Percentiles rank a stretch among this genome's conserved stretches.
phyloP scores from a whole-genome alignment of 2,888 invertebrate species.

The Mesoligia furuncula region DNA sequence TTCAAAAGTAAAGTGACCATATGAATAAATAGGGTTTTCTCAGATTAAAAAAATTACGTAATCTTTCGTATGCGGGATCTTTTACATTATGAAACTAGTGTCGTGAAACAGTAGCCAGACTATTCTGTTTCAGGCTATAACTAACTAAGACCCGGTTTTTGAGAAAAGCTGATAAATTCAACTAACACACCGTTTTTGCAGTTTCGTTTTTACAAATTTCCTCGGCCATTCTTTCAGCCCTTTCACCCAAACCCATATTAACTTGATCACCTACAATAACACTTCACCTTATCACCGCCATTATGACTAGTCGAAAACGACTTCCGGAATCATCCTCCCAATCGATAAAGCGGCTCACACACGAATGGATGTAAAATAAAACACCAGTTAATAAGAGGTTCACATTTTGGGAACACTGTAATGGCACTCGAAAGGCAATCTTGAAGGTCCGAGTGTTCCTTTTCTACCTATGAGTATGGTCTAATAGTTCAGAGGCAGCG shows the following conservation, averaged over 20 bases:
- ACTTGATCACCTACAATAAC: slow-evolving; percentile 20
- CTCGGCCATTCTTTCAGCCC: not conserved
- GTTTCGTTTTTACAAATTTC: not conserved
- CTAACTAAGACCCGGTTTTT: not conserved
- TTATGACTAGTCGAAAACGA: slow-evolving; percentile 28
- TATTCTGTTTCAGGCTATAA: not conserved
- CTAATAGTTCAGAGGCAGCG: slow-evolving; percentile 59
- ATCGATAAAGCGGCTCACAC: slow-evolving; percentile 46
- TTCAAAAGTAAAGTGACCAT: not conserved
- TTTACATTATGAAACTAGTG: not conserved
- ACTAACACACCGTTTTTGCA: too few relatives aligned
- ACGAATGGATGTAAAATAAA: slow-evolving; percentile 63
- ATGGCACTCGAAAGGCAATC: slow-evolving; percentile 87
- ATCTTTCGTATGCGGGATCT: not conserved
- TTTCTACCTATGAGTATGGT: slow-evolving; percentile 72
- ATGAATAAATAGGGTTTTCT: not conserved
- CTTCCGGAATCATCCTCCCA: slow-evolving; percentile 29
- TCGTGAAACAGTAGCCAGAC: not conserved
- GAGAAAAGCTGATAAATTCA: not conserved
- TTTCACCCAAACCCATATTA: slow-evolving; percentile 7
- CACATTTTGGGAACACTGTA: slow-evolving; percentile 80
- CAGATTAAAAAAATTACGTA: too few relatives aligned
- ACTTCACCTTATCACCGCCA: slow-evolving; percentile 23
- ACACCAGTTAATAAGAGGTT: slow-evolving; percentile 80
- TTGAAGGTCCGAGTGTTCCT: slow-evolving; percentile 82